Evolutionary conservation across 2,888 invertebrate species (phyloP).

Genomic region (Aplocera efformata): DNA sequence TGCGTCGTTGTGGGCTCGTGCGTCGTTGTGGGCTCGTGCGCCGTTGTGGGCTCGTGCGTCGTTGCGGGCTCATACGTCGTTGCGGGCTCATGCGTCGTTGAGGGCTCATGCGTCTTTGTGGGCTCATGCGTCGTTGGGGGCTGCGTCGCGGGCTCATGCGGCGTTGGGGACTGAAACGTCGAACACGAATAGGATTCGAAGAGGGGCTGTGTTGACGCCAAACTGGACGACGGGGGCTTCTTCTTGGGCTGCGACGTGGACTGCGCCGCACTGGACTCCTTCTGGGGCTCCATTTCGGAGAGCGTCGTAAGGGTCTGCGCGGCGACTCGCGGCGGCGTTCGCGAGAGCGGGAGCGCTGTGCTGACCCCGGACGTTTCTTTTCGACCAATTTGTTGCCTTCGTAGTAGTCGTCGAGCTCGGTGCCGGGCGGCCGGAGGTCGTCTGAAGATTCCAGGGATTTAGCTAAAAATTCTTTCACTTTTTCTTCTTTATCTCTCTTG

Average conservation of each 20-base stretch:
- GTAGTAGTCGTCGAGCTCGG: slow-evolving; percentile 67
- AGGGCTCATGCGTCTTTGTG: slow-evolving; percentile 12
- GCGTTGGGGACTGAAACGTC: slow-evolving; percentile 23
- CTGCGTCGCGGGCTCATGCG: slow-evolving; percentile 24
- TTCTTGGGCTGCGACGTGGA: slow-evolving; percentile 12
- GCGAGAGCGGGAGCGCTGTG: slow-evolving; percentile 8
- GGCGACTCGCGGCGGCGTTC: slow-evolving; percentile 21
- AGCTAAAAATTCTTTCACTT: slow-evolving; percentile 65
- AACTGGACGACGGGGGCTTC: slow-evolving; percentile 28
- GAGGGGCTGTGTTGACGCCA: slow-evolving; percentile 22
- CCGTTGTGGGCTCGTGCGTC: too few species aligned
- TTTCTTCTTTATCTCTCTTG: slow-evolving; percentile 65
- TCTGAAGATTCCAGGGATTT: slow-evolving; percentile 62
- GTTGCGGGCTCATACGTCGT: slow-evolving; percentile 3
- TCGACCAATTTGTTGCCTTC: slow-evolving; percentile 38
- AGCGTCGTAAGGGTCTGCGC: slow-evolving; percentile 11
- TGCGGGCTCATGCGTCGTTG: slow-evolving; percentile 15
- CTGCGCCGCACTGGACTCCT: slow-evolving; percentile 23
- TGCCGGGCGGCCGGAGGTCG: slow-evolving; percentile 67
- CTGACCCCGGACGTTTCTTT: slow-evolving; percentile 25
- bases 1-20: slow-evolving; percentile 18
- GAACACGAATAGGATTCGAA: slow-evolving; percentile 7
- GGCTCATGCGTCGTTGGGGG: slow-evolving; percentile 25
- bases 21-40: too few species aligned
- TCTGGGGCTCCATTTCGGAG: slow-evolving; percentile 23